Base-by-base conservation (phyloP, 2,888 invertebrate genomes). In the Hoplodrina blanda region DNA sequence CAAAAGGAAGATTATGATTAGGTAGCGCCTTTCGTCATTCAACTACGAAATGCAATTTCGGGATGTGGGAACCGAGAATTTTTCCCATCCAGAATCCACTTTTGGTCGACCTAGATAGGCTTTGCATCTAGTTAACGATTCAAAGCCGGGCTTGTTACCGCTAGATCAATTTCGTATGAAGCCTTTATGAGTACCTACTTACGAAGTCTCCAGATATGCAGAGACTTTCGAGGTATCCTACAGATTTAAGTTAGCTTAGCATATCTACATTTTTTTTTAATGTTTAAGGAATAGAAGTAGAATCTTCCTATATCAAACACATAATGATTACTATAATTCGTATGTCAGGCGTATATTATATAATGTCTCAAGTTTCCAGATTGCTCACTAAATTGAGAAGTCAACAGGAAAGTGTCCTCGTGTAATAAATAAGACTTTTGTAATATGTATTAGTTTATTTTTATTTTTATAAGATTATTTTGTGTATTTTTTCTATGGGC, bases 71-170 rank as follows among this genome's bases (percentile, higher is more conserved):
- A 62, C 15, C 20, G 19, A 33, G n/a, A 59, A 46, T 62, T 64
- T 75, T 76, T 54, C 53, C 25, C 17, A 69, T 62, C 33, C 19
- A 53, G 57, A 49, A 62, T 54, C 49, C 60, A 62, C 49, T 69
- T 62, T 62, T 46, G 49, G 53, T 53, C 57, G 50, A 62, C 76
- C 61, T 59, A 70, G 49, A 62, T 69, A 33, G 53, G 57, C 54
- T 62, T 55, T 25, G 56, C 25, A 49, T 56, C 61, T 65, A 62
- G 53, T 62, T 65, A 76, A 30, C 41, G 56, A 70, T 70, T 76
- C 57, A 70, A 76, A 70, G 64, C 64, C 50, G 49, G 25, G n/a
- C 64, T 76, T 70, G 76, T 76, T 76, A 76, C 75, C 44, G 61
- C 53, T 76, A n/a, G 44, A 57, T 57, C 62, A 30, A 62, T 62